Conservation (phyloP, 2,113 vertebrate species). For the Urocitellus parryii region DNA sequence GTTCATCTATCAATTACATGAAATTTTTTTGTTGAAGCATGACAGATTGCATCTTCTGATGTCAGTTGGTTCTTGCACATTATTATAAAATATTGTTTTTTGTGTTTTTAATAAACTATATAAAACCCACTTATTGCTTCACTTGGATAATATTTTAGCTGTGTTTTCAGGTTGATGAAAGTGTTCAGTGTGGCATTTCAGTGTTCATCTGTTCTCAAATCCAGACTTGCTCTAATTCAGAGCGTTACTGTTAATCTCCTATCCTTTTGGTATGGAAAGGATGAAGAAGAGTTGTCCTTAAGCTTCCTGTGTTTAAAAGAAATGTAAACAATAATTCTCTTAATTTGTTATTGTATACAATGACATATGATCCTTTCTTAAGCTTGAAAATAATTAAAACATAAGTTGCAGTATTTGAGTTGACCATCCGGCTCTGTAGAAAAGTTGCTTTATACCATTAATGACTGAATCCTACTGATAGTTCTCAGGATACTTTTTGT, state of each 20-base stretch:
- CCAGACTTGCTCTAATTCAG: not conserved
- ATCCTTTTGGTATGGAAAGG: not conserved
- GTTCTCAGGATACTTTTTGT: not conserved
- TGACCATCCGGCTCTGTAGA: not conserved
- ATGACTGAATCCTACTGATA: not conserved
- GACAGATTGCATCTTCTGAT: not conserved
- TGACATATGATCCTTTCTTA: not conserved
- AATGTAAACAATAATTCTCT: not conserved
- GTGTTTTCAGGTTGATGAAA: not conserved
- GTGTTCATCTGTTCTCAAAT: not conserved
- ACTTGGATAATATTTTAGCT: not conserved
- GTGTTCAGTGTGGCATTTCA: not conserved
- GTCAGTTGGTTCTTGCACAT: not conserved
- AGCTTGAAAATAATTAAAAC: slow-evolving; percentile 21
- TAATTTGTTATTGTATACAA: not conserved
- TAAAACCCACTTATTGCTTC: not conserved
- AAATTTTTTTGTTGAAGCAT: slow-evolving; percentile 26
- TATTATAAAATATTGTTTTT: not conserved
- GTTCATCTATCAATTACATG: not conserved
- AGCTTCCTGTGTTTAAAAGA: not conserved
- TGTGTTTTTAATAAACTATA: not conserved
- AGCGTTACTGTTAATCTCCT: not conserved
- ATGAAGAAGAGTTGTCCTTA: not conserved
- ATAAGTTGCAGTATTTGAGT: not conserved
- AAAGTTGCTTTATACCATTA: not conserved